phyloP scores from a whole-genome alignment of 1,140 invertebrate species.

The Medauroidea extradentata region DNA sequence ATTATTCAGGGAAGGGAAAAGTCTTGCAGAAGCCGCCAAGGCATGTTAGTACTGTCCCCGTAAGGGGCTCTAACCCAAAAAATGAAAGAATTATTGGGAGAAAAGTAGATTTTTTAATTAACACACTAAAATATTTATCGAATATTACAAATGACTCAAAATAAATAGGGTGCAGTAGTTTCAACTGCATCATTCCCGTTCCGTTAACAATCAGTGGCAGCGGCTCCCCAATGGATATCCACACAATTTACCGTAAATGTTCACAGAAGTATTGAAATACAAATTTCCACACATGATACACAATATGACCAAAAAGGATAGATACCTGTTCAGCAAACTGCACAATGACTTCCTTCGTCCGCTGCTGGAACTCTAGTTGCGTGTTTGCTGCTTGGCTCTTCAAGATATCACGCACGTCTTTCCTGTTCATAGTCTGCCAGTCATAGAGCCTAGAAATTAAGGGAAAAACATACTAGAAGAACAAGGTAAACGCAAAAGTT shows the following conservation, averaged over 20 bases:
- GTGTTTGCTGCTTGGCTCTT: conserved; percentile 83
- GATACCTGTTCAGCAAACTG: conserved; percentile 89
- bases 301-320: not conserved
- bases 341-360: conserved; percentile 80
- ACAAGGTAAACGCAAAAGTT: no score
- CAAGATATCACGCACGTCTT: conserved; percentile 89
- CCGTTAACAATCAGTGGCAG: not conserved
- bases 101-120: no score
- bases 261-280: not conserved
- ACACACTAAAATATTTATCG: no score
- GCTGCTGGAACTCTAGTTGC: conserved; percentile 90
- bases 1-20: no score
- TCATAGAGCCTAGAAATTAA: conserved; percentile 70
- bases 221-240: no score
- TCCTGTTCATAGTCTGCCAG: conserved; percentile 87
- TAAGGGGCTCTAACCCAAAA: no score
- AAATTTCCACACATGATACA: not conserved
- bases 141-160: no score
- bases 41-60: no score
- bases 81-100: no score
- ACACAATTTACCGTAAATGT: no score
- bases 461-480: conserved; percentile 7
- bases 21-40: no score
- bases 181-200: not conserved
- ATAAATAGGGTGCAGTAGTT: not conserved